phyloP scores from a whole-genome alignment of 2,888 invertebrate genomes.

The Clistopyga incitator region DNA sequence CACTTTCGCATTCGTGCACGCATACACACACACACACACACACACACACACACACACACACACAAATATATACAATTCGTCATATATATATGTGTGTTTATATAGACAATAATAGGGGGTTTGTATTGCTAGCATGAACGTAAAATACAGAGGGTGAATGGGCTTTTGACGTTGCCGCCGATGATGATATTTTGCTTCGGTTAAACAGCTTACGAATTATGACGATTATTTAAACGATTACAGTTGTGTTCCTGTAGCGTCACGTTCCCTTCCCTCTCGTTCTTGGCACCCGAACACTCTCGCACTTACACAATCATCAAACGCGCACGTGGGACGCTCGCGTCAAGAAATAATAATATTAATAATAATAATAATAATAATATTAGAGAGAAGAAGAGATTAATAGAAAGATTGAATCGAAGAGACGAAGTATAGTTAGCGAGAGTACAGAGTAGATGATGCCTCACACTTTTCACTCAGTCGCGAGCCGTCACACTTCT shows the following conservation, averaged over 20 bases:
- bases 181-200: slow-evolving; percentile 66
- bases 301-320: slow-evolving; percentile 44
- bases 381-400: slow-evolving; percentile 56
- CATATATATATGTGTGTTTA: slow-evolving; percentile 33
- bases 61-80: slow-evolving; percentile 30
- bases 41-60: slow-evolving; percentile 5
- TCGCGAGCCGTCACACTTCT: slow-evolving; percentile 58
- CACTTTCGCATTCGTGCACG: slow-evolving; percentile 14
- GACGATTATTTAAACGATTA: slow-evolving; percentile 65
- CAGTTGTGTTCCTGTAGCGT: slow-evolving; percentile 46
- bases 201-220: slow-evolving; percentile 64
- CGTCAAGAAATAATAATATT: slow-evolving; percentile 42
- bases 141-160: slow-evolving; percentile 40
- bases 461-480: slow-evolving; percentile 68
- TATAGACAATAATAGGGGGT: slow-evolving; percentile 63
- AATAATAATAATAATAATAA: slow-evolving; percentile 54
- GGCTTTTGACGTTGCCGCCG: slow-evolving; percentile 19
- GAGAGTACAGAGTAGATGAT: slow-evolving; percentile 44
- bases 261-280: slow-evolving; percentile 45
- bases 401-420: slow-evolving; percentile 61
- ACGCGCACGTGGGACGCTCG: slow-evolving; percentile 43
- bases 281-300: slow-evolving; percentile 52
- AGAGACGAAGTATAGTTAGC: slow-evolving; percentile 59
- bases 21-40: not conserved
- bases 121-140: slow-evolving; percentile 65